Evolutionary conservation across 2,888 invertebrate genomes (phyloP), one percentile per base, ranked within the genome.

Genomic region (Xanthia icteritia): DNA sequence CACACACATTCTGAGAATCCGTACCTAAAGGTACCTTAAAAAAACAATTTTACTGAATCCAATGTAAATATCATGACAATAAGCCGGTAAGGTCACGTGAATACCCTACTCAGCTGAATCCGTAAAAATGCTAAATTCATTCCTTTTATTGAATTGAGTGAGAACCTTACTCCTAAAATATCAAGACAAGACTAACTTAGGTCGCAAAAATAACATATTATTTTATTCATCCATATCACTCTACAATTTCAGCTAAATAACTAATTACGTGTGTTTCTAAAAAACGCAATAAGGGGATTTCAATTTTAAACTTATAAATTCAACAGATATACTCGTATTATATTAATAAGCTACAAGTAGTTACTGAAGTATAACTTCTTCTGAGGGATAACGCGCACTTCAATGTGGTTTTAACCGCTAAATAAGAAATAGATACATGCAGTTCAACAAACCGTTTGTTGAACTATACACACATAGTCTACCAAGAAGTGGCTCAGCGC

Each of bases 81-180:
- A 39, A 61, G n/a, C 13, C 23, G 31, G 8, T 13, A 13, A 54
- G 39, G 64, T 23, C 45, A 20, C 77, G n/a, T n/a, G 20, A 31
- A 23, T n/a, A 6, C 31, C 58, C 27, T 17, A 27, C 61, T 36
- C 13, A 27, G 15, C 2, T 58, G 45, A 70, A 78, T 61, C 54
- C 6, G 48, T 63, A 54, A 73, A 69, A 45, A 73, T 73, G 48
- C n/a, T 39, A 73, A 70, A 82, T 73, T 78, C 15, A 63, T 70
- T 67, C 39, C 23, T 63, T 78, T 70, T 45, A 75, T 36, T 61
- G 27, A 48, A 73, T 66, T 56, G 45, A 72, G 31, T 48, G 45
- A 68, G 48, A 69, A 36, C 65, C 42, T 51, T 61, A 72, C 42
- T 56, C 45, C 23, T 63, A 17, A 45, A 58, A 61, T 66, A 77